Percentiles rank a stretch among this genome's conserved stretches.
phyloP scores from a whole-genome alignment of 2,888 invertebrate genomes.

The Acronicta alni region DNA sequence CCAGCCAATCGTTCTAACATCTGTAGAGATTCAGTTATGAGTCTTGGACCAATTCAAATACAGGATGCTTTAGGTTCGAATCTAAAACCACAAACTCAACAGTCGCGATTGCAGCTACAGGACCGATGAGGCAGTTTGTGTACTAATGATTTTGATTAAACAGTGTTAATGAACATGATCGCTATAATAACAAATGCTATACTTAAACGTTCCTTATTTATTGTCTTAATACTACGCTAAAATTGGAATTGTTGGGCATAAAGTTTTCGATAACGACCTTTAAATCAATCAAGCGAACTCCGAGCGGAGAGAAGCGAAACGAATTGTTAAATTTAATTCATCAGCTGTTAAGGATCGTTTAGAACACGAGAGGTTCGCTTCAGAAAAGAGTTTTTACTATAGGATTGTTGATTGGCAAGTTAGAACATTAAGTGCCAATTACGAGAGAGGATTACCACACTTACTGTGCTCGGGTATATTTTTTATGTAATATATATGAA shows the following conservation, averaged over 20 bases:
- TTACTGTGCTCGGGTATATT: no score
- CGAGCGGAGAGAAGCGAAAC: slow-evolving; percentile 22
- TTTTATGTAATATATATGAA: no score
- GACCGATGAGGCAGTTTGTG: no score
- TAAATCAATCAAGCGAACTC: slow-evolving; percentile 55
- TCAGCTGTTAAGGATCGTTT: slow-evolving; percentile 23
- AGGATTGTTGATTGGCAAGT: not conserved
- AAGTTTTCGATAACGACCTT: slow-evolving; percentile 56
- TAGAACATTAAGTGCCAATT: no score
- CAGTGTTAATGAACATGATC: not conserved
- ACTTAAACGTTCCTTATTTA: slow-evolving; percentile 44
- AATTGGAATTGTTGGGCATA: slow-evolving; percentile 51
- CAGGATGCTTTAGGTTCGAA: no score
- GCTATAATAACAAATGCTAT: slow-evolving; percentile 40
- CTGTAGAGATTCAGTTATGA: no score
- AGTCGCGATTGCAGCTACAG: no score
- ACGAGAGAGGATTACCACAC: no score
- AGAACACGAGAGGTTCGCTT: slow-evolving; percentile 6
- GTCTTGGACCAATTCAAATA: no score
- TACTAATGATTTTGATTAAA: no score
- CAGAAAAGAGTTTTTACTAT: not conserved
- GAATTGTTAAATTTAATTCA: slow-evolving; percentile 42
- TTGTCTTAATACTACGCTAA: slow-evolving; percentile 44
- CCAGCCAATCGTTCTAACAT: no score
- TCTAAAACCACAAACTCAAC: no score